Base-by-base conservation (phyloP, 2,888 invertebrate species). In the Philonicus albiceps region DNA sequence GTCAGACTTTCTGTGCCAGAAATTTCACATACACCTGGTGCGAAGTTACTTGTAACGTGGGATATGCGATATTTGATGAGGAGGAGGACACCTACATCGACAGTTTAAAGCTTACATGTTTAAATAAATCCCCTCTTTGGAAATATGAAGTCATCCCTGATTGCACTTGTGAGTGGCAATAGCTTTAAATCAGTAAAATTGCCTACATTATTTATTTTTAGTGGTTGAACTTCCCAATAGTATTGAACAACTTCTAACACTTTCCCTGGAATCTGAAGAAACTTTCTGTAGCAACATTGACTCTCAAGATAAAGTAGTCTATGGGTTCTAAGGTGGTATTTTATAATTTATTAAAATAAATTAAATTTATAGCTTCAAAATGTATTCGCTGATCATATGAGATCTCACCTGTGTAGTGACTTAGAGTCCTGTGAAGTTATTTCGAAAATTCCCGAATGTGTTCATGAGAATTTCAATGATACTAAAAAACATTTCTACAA, bases 31-130 rank as follows among this genome's bases (percentile, higher is more conserved):
- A 92, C 6, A 92, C 93, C 0, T 91, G 92, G 87, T 95, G 95
- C 89, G 91, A 93, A 4, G 90, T 95, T 30, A 93, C 93, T 8
- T 95, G 95, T 89, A 91, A 94, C 80, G 93, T 94, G 85, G 95
- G 95, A 0, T 95, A 94, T 89, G 94, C 93, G 3, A 94, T 95
- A 89, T 88, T 87, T 11, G 88, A 89, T 37, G 88, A 88, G 30
- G 78, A 86, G 0, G 87, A 84, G 2, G 88, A 88, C 0, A 88
- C 94, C 94, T 16, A 90, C 93, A 88, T 91, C 90, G 89, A 89
- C 37, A 87, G 87, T 87, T 86, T 88, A 27, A 88, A 89, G 74
- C 89, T 92, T 30, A 88, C 90, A 37, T 93, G 93, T 85, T 90
- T 91, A 22, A 89, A 92, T 88, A 89, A 90, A 7, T 90, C 91